Conservation (phyloP, 2,797 vertebrate genomes). For the Halcyon leucocephala region DNA sequence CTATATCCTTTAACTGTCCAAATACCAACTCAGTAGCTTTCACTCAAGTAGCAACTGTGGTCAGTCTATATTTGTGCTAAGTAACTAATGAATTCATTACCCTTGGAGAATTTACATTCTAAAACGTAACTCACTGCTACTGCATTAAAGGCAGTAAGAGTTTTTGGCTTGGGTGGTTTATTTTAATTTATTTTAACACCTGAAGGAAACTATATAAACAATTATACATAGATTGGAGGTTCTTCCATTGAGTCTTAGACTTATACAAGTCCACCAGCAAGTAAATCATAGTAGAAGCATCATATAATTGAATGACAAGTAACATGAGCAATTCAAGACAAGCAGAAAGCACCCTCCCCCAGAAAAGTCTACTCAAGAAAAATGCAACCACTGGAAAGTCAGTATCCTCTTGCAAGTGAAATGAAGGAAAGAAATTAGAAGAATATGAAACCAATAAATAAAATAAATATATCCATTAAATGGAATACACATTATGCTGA, state of each 20-base stretch:
- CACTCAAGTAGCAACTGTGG: neutral
- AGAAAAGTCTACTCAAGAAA: neutral
- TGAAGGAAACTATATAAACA: neutral
- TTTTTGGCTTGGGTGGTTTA: accelerated
- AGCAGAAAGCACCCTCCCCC: neutral
- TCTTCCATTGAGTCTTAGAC: neutral
- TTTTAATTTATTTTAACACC: neutral
- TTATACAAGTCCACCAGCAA: neutral
- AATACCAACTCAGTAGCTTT: neutral
- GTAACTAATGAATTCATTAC: neutral
- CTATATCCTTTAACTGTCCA: neutral
- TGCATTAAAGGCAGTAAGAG: neutral
- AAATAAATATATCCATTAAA: neutral
- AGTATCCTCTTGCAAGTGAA: neutral
- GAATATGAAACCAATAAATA: neutral
- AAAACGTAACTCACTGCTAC: neutral
- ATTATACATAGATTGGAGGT: neutral
- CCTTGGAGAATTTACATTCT: neutral
- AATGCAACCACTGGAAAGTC: neutral
- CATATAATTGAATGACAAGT: neutral
- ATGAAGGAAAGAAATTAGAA: neutral
- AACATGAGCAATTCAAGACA: neutral
- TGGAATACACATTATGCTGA: neutral
- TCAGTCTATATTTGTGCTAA: neutral
- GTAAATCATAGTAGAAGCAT: neutral